Evolutionary conservation across 2,113 vertebrate genomes (phyloP), one percentile per base, ranked within the genome.

Genomic region (Hippopotamus amphibius): DNA sequence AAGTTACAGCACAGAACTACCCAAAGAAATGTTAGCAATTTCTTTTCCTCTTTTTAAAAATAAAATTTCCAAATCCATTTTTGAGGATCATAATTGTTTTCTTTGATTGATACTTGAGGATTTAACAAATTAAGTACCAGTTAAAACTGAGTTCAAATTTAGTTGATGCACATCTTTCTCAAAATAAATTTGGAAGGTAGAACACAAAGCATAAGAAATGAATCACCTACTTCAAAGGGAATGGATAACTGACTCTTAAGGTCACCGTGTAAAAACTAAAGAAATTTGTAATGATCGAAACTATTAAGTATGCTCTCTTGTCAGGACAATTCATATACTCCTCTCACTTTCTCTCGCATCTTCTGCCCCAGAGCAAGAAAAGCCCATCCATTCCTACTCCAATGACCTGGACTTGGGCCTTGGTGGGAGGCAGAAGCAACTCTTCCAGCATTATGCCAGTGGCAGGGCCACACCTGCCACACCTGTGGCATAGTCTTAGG

Each of bases 161-260:
- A 84, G 66, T 30, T 85, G 57, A 71, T 68, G 48, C 12, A 61
- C 24, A 81, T 93, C 90, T 93, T 87, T 90, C 74, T 87, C 14
- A 80, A 97, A 93, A 90, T 95, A 59, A 93, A 92, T 87, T 92
- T 88, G n/a, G 26, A 96, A 77, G 46, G 41, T 74, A 97, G 83
- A 89, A 77, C 15, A 86, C n/a, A 95, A 94, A 55, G 41, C 46
- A 83, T 57, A 74, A 93, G 93, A 46, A 95, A 88, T 63, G 28
- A 94, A 92, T 90, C 26, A 63, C n/a, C 69, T 92, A 77, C 71
- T 90, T 96, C 55, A 92, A 90, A 94, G 79, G 19, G 93, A 96
- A 95, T 16, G 86, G 53, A 94, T 33, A 81, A 46, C 11, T 30
- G 11, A 85, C 53, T 88, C 12, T 76, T 21, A 41, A 83, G 59